Conservation (phyloP, 2,113 vertebrate genomes). For the Amphiprion ocellaris region DNA sequence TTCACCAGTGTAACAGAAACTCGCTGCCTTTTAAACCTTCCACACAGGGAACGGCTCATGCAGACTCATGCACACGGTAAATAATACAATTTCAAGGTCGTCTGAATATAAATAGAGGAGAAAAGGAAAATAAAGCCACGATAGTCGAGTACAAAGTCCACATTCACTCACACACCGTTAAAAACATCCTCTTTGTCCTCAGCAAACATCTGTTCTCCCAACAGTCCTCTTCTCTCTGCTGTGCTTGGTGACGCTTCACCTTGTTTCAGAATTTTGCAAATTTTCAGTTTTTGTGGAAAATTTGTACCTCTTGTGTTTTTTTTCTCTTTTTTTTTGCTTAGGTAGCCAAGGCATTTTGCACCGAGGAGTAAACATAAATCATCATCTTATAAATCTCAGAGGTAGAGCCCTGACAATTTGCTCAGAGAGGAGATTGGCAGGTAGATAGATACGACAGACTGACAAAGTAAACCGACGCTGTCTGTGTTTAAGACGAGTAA, state of each 20-base stretch:
- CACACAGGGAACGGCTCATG: constrained; percentile 67
- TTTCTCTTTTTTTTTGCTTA: constrained; percentile 74
- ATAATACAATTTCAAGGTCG: constrained; percentile 56
- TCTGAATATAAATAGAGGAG: constrained; percentile 71
- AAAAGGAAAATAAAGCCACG: constrained; percentile 61
- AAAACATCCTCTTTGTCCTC: constrained; percentile 43
- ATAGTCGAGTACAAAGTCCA: constrained; percentile 57
- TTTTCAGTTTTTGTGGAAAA: constrained; percentile 59
- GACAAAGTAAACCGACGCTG: constrained; percentile 57
- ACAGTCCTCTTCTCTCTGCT: constrained; percentile 54
- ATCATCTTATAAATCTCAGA: constrained; percentile 81
- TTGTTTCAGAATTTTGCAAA: constrained; percentile 47
- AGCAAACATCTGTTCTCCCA: constrained; percentile 7
- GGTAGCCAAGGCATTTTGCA: constrained; percentile 85
- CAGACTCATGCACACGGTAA: constrained; percentile 75
- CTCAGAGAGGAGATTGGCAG: constrained; percentile 71
- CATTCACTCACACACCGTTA: constrained; percentile 60
- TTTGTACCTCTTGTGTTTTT: constrained; percentile 49
- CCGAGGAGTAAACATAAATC: constrained; percentile 82
- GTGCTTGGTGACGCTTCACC: constrained; percentile 72
- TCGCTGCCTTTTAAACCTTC: constrained; percentile 34
- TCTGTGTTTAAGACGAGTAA: constrained; percentile 44
- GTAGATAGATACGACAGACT: constrained; percentile 70
- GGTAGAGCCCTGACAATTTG: constrained; percentile 83
- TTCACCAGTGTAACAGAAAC: constrained; percentile 62